These are phyloP conservation scores for Catostomus latipinnis DNA, from an alignment of 2,797 vertebrate species.

Conservation along the genomic window DNA sequence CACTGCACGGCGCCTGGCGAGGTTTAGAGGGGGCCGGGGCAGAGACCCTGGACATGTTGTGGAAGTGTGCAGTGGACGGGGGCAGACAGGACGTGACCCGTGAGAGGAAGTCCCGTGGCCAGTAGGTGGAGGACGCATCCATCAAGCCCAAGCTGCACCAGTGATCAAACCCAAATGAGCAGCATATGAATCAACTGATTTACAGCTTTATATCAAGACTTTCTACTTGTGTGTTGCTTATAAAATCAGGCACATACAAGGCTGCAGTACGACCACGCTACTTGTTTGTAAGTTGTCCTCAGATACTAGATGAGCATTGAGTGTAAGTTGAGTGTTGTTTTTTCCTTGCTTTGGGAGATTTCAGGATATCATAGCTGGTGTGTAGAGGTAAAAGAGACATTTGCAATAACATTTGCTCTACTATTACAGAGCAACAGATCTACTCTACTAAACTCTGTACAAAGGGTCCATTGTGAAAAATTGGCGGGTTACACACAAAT, in stretches of 20 bases:
- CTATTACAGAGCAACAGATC: too few relatives aligned
- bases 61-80: constrained; percentile 81
- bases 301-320: too few relatives aligned
- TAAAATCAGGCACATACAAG: too few relatives aligned
- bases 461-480: too few relatives aligned
- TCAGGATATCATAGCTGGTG: too few relatives aligned
- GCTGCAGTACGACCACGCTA: too few relatives aligned
- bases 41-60: constrained; percentile 78
- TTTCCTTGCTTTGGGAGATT: too few relatives aligned
- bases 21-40: constrained; percentile 63
- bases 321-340: too few relatives aligned
- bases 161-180: constrained; percentile 67
- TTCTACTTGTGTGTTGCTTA: background rate
- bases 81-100: constrained; percentile 82
- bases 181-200: constrained; percentile 44
- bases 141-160: constrained; percentile 72
- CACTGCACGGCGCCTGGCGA: constrained; percentile 70
- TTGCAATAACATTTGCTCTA: too few relatives aligned
- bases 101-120: constrained; percentile 73
- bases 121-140: constrained; percentile 75
- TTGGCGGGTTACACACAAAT: background rate
- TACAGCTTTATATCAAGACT: constrained; percentile 16
- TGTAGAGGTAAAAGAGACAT: too few relatives aligned
- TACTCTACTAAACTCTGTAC: too few relatives aligned
- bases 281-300: too few relatives aligned